phyloP scores from a whole-genome alignment of 2,888 invertebrate species.

The Keiferia lycopersicella region DNA sequence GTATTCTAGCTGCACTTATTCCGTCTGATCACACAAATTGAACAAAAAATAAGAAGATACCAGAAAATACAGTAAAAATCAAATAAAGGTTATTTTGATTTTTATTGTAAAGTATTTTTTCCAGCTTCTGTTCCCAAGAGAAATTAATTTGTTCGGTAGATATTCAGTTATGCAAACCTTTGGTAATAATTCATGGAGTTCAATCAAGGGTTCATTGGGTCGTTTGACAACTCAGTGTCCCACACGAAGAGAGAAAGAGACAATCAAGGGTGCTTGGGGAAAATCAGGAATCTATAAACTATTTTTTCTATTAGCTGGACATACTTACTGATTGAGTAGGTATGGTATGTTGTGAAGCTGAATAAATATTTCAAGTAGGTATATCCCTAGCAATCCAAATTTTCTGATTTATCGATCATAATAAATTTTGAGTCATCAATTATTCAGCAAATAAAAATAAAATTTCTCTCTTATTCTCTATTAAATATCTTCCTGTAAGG shows the following conservation, averaged over 20 bases:
- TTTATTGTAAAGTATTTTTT: no score
- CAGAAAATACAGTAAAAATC: no score
- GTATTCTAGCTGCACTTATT: no score
- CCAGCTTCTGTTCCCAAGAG: neutral
- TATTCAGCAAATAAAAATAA: neutral
- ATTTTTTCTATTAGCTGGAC: neutral
- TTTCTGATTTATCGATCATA: neutral
- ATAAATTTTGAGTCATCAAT: neutral
- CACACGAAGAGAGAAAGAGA: no score
- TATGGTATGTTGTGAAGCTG: no score
- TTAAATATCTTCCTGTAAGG: neutral
- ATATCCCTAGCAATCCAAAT: neutral
- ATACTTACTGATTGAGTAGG: no score
- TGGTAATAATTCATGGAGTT: slow-evolving; percentile 12
- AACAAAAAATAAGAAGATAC: no score
- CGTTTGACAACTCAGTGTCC: no score
- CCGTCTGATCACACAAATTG: no score
- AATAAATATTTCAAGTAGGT: no score
- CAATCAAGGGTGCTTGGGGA: neutral
- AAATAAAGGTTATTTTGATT: no score
- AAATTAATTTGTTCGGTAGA: slow-evolving; percentile 12
- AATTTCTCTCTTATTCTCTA: neutral
- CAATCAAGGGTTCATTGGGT: neutral
- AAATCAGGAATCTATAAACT: neutral
- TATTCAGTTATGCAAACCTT: slow-evolving; percentile 4